Percentiles rank a stretch among this genome's conserved stretches.
Evolutionary conservation across 2,888 invertebrate species (phyloP).

Genomic region (Helicoverpa assulta): DNA sequence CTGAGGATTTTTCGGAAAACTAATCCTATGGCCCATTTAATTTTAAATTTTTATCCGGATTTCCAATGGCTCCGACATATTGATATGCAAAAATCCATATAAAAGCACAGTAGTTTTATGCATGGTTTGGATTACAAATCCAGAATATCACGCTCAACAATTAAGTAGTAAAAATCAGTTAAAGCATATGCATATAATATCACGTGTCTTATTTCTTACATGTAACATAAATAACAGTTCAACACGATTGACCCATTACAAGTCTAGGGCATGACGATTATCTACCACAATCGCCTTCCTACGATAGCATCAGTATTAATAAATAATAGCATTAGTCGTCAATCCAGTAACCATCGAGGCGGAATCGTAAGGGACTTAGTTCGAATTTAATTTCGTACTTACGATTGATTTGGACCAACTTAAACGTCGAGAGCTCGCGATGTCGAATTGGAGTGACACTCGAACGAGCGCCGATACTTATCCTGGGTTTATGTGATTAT

Average conservation of each 20-base stretch:
- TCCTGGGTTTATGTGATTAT: constrained; percentile 35
- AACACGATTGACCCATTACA: neutral
- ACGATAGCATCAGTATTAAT: constrained; percentile 5
- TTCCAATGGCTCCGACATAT: too few species aligned
- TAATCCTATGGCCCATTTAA: neutral
- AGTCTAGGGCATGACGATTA: neutral
- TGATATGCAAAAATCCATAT: too few species aligned
- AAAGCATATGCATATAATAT: neutral
- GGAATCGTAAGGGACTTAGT: constrained; percentile 31
- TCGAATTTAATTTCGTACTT: constrained; percentile 55
- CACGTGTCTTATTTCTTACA: neutral
- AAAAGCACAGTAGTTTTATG: too few species aligned
- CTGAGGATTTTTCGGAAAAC: neutral
- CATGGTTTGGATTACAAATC: too few species aligned
- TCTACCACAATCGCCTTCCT: neutral
- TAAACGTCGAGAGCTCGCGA: constrained; percentile 49
- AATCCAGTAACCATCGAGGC: constrained; percentile 19
- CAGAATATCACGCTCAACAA: too few species aligned
- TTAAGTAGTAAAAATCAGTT: too few species aligned
- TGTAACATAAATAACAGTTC: neutral
- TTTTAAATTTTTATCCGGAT: too few species aligned
- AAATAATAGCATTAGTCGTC: constrained; percentile 16
- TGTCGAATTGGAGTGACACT: constrained; percentile 56
- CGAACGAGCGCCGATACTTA: constrained; percentile 46
- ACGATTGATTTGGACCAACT: constrained; percentile 58